Base-by-base conservation (phyloP, 2,113 vertebrate species). In the Pimephales promelas region DNA sequence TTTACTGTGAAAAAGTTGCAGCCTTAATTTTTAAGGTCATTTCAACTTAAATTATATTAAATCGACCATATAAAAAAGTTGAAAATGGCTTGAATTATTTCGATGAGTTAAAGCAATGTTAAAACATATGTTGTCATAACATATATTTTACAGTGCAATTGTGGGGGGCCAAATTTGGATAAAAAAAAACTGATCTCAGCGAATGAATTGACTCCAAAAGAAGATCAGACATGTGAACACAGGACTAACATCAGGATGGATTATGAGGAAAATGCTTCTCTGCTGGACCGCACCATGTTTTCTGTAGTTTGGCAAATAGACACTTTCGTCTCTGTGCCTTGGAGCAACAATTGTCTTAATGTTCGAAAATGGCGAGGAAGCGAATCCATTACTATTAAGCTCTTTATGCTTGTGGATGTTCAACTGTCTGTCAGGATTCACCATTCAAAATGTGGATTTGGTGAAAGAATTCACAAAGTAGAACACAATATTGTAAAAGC, bases 311-410 rank as follows among this genome's bases (percentile, higher is more conserved):
- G 76, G 8, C 76, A 49, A 78, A 71, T 10, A 82, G 40, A 78
- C 45, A 34, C 24, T 54, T 54, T 56, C 26, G 1, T 34, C 20
- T 71, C 18, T 77, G 54, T 76, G 22, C 72, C 59, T 83, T 3
- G 47, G 31, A 83, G 82, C 72, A 83, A 83, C 57, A 83, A 45
- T 61, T 77, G 49, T 78, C 26, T 70, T 78, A 68, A 70, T 70
- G 82, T 45, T 57, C 10, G 20, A 45, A 57, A 47, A 84, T 8
- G 24, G 1, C 31, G 73, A 40, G 8, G 61, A 74, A 49, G 71
- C 10, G 10, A 83, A 26, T 16, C 45, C 20, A 24, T 77, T 43
- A 31, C 28, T 83, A 83, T 73, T 47, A 84, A 49, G 64, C 83
- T 79, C 66, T 82, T 78, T 81, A 59, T 22, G 36, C 40, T 61